These are phyloP conservation scores for Xenops minutus DNA, from an alignment of 2,797 vertebrate genomes.

Conservation along the genomic window DNA sequence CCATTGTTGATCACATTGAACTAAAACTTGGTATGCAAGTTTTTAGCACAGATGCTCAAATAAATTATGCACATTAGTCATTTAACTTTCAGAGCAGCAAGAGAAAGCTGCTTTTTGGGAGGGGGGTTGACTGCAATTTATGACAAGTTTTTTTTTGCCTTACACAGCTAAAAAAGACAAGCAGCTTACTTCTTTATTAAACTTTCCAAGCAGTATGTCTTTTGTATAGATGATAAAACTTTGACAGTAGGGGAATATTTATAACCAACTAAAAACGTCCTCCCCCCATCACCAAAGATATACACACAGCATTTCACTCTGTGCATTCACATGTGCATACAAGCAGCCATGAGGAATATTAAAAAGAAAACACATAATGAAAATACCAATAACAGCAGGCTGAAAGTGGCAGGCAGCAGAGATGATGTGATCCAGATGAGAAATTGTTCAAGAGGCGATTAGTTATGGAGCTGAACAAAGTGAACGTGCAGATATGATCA, in stretches of 20 bases:
- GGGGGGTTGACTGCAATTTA: conserved; percentile 32
- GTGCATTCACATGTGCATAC: background rate
- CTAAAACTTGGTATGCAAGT: conserved; percentile 74
- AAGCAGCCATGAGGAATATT: background rate
- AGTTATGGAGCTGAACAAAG: background rate
- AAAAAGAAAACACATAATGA: background rate
- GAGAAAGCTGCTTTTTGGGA: conserved; percentile 46
- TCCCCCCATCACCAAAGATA: background rate
- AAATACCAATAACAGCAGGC: background rate
- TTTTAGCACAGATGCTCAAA: conserved; percentile 75
- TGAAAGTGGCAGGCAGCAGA: background rate
- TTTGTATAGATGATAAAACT: background rate
- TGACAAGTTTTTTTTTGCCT: conserved; percentile 40
- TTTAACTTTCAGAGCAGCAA: conserved; percentile 67
- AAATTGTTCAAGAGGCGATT: background rate
- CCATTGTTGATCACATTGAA: conserved; percentile 74
- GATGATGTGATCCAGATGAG: background rate
- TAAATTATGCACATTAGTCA: conserved; percentile 76
- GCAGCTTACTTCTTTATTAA: conserved; percentile 34
- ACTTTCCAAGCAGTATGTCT: background rate
- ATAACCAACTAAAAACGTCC: background rate
- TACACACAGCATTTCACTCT: background rate
- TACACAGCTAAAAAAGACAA: conserved; percentile 64
- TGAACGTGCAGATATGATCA: background rate
- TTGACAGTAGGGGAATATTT: background rate